A percentile compares a stretch with the other conserved stretches of the same genome.
These are phyloP conservation scores for Harpagus bidentatus DNA, from an alignment of 2,113 vertebrate species.

Conservation along the genomic window DNA sequence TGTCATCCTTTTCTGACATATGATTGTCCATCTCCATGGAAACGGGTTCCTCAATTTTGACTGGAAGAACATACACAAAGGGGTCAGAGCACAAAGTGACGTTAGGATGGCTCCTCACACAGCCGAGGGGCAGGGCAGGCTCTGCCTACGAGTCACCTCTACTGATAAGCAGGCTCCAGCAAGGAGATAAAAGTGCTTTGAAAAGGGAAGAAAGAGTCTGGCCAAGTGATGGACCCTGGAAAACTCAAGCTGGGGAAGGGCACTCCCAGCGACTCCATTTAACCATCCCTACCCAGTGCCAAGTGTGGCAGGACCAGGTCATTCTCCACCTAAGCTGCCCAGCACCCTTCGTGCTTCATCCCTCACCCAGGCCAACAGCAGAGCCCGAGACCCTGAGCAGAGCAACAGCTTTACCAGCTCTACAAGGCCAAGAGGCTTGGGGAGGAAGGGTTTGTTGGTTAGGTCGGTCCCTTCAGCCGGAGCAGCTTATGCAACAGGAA, in stretches of 20 bases:
- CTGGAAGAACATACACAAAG: conserved; percentile 40
- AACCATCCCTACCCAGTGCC: not conserved
- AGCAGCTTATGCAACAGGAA: too few relatives aligned
- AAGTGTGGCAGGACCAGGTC: rapidly evolving
- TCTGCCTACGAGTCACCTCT: not conserved
- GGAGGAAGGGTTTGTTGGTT: not conserved
- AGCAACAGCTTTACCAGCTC: not conserved
- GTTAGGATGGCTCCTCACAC: rapidly evolving
- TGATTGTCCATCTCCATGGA: conserved; percentile 93
- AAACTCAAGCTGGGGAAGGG: not conserved
- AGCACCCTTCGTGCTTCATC: not conserved
- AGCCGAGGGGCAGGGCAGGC: not conserved
- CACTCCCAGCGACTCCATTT: not conserved
- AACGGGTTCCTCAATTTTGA: conserved; percentile 89
- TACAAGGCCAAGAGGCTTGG: rapidly evolving
- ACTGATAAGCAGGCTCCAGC: rapidly evolving
- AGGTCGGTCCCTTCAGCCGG: not conserved
- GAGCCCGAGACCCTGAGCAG: not conserved
- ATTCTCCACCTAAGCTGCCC: not conserved
- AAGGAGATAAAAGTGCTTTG: not conserved
- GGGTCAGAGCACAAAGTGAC: not conserved
- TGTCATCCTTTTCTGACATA: conserved; percentile 90
- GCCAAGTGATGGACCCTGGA: not conserved
- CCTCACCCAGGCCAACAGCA: not conserved
- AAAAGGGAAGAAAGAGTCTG: too few relatives aligned